Conservation (phyloP, 2,888 invertebrate genomes). For the Agonopterix heracliana region DNA sequence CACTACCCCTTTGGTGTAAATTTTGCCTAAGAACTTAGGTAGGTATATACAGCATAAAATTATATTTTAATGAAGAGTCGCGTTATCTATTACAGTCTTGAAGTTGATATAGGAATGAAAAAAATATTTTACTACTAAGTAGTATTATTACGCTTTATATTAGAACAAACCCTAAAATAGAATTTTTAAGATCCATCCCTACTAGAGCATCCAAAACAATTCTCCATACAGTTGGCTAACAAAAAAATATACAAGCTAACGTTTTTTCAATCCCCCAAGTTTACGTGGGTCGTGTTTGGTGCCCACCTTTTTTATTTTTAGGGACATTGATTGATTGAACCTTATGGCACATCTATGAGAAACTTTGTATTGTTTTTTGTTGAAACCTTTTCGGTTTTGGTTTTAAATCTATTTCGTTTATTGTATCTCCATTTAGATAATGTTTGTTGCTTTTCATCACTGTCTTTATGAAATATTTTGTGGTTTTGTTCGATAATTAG, state of each 20-base stretch:
- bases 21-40: no score
- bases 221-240: constrained; percentile 41
- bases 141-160: no score
- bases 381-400: constrained; percentile 30
- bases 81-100: no score
- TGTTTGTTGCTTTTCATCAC: constrained; percentile 30
- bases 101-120: no score
- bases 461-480: constrained; percentile 11
- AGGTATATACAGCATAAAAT: no score
- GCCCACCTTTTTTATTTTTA: constrained; percentile 64
- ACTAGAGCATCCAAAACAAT: constrained; percentile 56
- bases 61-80: no score
- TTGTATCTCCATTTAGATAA: constrained; percentile 68
- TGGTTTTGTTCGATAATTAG: constrained; percentile 6
- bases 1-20: no score
- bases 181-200: constrained; percentile 34
- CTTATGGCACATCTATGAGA: constrained; percentile 66
- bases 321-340: constrained; percentile 74
- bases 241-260: constrained; percentile 54
- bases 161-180: constrained; percentile 30
- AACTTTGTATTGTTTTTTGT: constrained; percentile 64
- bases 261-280: constrained; percentile 60
- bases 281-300: constrained; percentile 67
- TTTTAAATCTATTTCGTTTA: constrained; percentile 46
- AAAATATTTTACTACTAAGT: no score